Evolutionary conservation across 2,113 vertebrate species (phyloP).

Genomic region (Anhinga anhinga): DNA sequence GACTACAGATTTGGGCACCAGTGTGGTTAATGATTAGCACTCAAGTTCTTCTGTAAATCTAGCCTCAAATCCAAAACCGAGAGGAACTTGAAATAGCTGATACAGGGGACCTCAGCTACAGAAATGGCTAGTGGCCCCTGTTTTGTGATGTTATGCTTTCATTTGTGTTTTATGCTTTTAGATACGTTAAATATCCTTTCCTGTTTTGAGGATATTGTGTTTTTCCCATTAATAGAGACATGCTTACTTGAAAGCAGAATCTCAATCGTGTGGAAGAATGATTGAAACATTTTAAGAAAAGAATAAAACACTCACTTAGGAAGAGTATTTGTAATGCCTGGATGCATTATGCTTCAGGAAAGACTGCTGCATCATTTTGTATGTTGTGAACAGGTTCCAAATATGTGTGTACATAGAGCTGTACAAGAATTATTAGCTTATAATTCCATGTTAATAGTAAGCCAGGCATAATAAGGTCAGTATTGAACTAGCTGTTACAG

Average conservation of each 20-base stretch:
- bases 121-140: background rate
- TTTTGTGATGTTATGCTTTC: background rate
- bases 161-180: background rate
- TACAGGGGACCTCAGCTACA: background rate
- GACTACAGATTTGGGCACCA: background rate
- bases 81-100: background rate
- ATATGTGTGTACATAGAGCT: background rate
- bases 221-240: background rate
- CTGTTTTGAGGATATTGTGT: background rate
- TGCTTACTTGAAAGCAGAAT: background rate
- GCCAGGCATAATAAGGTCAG: background rate
- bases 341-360: background rate
- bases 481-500: background rate
- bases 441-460: background rate
- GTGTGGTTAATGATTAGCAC: background rate
- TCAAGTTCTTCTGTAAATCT: background rate
- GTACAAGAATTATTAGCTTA: background rate
- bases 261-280: background rate
- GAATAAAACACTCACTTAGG: background rate
- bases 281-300: background rate
- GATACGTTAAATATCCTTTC: background rate
- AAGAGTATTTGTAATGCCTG: background rate
- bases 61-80: background rate
- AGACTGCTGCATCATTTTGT: background rate
- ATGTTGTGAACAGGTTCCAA: background rate